A percentile compares a stretch with the other conserved stretches of the same genome.
phyloP scores from a whole-genome alignment of 1,140 invertebrate species.

The Drosophila albomicans region DNA sequence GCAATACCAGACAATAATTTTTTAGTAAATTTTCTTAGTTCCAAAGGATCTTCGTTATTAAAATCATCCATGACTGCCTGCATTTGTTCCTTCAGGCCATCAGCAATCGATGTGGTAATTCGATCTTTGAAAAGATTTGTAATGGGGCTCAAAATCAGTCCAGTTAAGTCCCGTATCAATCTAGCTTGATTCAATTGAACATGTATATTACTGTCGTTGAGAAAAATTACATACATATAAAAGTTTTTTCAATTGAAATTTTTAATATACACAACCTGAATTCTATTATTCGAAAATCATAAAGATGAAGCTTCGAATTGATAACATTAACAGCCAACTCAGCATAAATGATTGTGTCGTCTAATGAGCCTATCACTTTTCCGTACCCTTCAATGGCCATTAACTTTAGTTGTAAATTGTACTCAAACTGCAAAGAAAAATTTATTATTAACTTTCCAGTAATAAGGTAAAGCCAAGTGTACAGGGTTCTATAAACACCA shows the following conservation, averaged over 20 bases:
- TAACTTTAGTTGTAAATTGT: slow-evolving; percentile 67
- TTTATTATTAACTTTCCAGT: background rate
- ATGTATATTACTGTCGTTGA: slow-evolving; percentile 65
- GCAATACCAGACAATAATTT: slow-evolving; percentile 60
- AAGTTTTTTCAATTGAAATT: background rate
- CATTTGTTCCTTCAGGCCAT: slow-evolving; percentile 77
- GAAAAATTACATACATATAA: background rate
- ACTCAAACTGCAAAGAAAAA: slow-evolving; percentile 66
- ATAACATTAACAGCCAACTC: slow-evolving; percentile 67
- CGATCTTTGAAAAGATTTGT: slow-evolving; percentile 78
- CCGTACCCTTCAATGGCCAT: slow-evolving; percentile 72
- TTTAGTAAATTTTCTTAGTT: slow-evolving; percentile 68
- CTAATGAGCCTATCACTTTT: slow-evolving; percentile 70
- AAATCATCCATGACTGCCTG: slow-evolving; percentile 76
- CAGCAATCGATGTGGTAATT: slow-evolving; percentile 78
- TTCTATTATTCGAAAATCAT: slow-evolving; percentile 75
- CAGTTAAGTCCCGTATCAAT: slow-evolving; percentile 68
- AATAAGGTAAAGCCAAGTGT: too few species aligned
- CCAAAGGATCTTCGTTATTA: slow-evolving; percentile 74
- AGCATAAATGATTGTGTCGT: slow-evolving; percentile 70
- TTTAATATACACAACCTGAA: slow-evolving; percentile 54
- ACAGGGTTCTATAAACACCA: too few species aligned
- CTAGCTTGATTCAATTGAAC: slow-evolving; percentile 73
- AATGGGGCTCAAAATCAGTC: slow-evolving; percentile 75
- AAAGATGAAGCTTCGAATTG: slow-evolving; percentile 52